Conservation (phyloP, 2,113 vertebrate species). For the Chloropsis hardwickii region DNA sequence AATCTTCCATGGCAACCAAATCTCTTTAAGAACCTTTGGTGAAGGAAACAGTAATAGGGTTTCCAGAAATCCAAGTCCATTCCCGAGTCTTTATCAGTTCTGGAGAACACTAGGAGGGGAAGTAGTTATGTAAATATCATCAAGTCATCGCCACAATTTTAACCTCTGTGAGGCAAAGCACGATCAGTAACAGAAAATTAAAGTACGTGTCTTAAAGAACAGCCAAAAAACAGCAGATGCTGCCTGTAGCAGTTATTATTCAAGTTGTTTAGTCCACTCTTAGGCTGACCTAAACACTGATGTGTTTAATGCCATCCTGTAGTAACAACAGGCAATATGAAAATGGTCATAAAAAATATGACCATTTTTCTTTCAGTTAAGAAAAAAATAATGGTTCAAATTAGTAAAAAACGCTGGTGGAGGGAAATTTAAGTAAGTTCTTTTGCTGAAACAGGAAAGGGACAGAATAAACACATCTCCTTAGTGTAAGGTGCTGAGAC, state of each 20-base stretch:
- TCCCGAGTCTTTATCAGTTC: not conserved
- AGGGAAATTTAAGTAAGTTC: not conserved
- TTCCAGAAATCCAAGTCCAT: not conserved
- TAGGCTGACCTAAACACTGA: not conserved
- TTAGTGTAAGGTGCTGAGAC: not conserved
- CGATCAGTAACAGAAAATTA: not conserved
- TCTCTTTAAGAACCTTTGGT: constrained; percentile 16
- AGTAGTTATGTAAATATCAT: not conserved
- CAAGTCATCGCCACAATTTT: not conserved
- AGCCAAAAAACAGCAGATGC: not conserved
- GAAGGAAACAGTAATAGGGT: not conserved
- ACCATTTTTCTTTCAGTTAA: too few species aligned
- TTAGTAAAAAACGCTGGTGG: not conserved
- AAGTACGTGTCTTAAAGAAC: not conserved
- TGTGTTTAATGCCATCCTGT: not conserved
- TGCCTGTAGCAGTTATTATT: not conserved
- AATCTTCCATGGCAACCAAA: constrained; percentile 12
- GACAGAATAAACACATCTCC: not conserved
- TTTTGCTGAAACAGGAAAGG: not conserved
- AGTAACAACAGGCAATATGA: not conserved
- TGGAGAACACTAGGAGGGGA: not conserved
- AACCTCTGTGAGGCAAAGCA: not conserved
- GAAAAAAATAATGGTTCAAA: not conserved
- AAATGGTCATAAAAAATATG: not conserved
- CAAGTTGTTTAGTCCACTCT: not conserved